Base-by-base conservation (phyloP, 2,113 vertebrate species). In the Brienomyrus brachyistius region DNA sequence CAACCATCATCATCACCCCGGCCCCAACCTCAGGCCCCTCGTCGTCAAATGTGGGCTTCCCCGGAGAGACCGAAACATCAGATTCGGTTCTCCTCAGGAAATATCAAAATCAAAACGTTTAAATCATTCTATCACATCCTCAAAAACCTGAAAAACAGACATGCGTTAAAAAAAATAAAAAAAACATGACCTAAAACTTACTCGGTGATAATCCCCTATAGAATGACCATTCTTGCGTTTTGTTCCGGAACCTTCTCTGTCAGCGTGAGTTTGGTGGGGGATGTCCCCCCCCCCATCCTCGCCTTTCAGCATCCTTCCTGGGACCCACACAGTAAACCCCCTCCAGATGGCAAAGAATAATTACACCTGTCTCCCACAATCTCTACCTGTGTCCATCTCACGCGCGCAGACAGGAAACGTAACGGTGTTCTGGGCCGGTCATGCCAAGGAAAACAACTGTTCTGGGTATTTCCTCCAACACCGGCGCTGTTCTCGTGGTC, bases 351-450 rank as follows among this genome's bases (percentile, higher is more conserved):
- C 70, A n/a, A 88, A 90, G 88, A 89, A 90, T 88, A 89, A 94
- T 94, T 93, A 92, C 59, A 70, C 88, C 92, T 92, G 92, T 93
- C 93, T 90, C 56, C 87, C 89, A 88, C 89, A 91, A 92, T 92
- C 88, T 91, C 90, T 91, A 80, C 89, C 91, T 62, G 59, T 83
- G 93, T 94, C 92, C 92, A 85, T 93, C 92, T 91, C 91, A 43
- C 5, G 27, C 17, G 40, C 62, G 35, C 48, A 48, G 48, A 87
- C 54, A 51, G 31, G 45, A 91, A 91, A 89, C 47, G 51, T 56
- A 77, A 48, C 54, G 2, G 70, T n/a, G 70, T 48, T 90, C 90
- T 87, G 31, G 85, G 17, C 40, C 74, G 0, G 27, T 48, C 48
- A 21, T 5, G 91, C 91, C 91, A 93, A 93, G 90, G 83, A 80